Percentiles rank a stretch among this genome's conserved stretches.
Evolutionary conservation across 2,888 invertebrate species (phyloP).

Genomic region (Megamerina dolium): DNA sequence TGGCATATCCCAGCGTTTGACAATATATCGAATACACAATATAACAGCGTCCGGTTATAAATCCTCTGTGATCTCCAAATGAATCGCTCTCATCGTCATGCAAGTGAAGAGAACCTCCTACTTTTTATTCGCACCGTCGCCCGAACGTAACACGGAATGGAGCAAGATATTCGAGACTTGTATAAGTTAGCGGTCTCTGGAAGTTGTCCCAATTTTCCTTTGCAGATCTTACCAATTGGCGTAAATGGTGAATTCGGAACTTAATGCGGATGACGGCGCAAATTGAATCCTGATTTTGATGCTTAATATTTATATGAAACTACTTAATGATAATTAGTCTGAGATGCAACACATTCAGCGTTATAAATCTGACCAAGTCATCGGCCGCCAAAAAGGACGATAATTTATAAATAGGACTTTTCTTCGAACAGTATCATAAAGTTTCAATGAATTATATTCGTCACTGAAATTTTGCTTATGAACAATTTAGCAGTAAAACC

Average conservation of each 20-base stretch:
- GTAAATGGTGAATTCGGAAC: background rate
- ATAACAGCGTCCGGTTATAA: slow-evolving; percentile 5
- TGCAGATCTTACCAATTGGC: background rate
- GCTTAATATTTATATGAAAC: too few species aligned
- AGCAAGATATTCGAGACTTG: background rate
- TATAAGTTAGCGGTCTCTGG: background rate
- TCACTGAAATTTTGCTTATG: too few species aligned
- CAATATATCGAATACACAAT: slow-evolving; percentile 2
- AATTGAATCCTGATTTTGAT: slow-evolving; percentile 1
- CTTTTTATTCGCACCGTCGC: too few species aligned
- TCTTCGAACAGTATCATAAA: too few species aligned
- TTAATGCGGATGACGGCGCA: background rate
- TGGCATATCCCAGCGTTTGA: slow-evolving; percentile 7
- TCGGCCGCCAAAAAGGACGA: background rate
- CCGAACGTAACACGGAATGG: too few species aligned
- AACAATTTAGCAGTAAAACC: too few species aligned
- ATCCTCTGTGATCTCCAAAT: slow-evolving; percentile 7
- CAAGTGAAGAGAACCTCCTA: too few species aligned
- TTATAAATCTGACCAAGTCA: background rate
- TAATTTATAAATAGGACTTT: too few species aligned
- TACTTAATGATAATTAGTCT: too few species aligned
- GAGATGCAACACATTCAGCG: background rate
- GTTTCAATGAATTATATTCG: too few species aligned
- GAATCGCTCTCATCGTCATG: slow-evolving; percentile 13
- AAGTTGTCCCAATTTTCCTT: background rate